phyloP scores from a whole-genome alignment of 2,797 vertebrate genomes.

The Balearica regulorum region DNA sequence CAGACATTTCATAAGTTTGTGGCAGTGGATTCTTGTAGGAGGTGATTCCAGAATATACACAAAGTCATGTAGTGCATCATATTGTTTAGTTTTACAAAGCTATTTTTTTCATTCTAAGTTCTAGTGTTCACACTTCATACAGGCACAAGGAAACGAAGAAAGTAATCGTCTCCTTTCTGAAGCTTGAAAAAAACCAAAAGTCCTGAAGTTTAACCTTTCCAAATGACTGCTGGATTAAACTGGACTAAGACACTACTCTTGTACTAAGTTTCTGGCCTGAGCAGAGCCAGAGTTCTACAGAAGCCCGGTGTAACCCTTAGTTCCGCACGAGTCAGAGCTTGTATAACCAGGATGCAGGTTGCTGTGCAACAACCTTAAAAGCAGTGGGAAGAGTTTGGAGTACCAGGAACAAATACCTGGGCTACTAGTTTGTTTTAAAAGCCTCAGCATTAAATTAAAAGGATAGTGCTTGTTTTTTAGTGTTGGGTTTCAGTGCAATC shows the following conservation, averaged over 20 bases:
- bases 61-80: background rate
- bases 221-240: background rate
- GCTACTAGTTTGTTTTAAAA: background rate
- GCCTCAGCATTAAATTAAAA: background rate
- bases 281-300: background rate
- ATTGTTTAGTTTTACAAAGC: background rate
- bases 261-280: background rate
- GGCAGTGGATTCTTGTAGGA: background rate
- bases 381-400: background rate
- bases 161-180: background rate
- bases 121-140: background rate
- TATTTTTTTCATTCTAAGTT: background rate
- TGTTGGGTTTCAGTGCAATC: background rate
- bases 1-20: background rate
- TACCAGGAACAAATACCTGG: background rate
- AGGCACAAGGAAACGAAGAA: background rate
- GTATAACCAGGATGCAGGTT: background rate
- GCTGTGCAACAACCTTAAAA: constrained; percentile 30
- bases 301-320: background rate
- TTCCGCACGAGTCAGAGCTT: background rate
- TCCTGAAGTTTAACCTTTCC: background rate
- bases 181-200: background rate
- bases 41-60: background rate
- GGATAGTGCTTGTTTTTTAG: background rate
- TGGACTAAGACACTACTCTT: background rate